These are phyloP conservation scores for Echiichthys vipera DNA, from an alignment of 2,797 vertebrate genomes.

Conservation along the genomic window DNA sequence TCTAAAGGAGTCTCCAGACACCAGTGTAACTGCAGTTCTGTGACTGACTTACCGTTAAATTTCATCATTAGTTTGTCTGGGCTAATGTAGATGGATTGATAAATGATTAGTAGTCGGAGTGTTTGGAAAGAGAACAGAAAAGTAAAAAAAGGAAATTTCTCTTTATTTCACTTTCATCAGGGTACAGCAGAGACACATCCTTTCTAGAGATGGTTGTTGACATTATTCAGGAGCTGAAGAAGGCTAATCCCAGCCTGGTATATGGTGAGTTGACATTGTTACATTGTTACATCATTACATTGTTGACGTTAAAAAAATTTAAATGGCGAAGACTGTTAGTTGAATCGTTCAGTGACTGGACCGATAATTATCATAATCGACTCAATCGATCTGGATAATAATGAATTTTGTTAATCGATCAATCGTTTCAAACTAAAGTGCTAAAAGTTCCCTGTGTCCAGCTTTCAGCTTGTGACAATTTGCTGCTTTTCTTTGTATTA, in stretches of 20 bases:
- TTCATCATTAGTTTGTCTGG: background rate
- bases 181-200: slow-evolving; percentile 93
- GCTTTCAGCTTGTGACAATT: background rate
- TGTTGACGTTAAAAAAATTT: too few relatives aligned
- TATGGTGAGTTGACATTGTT: slow-evolving; percentile 87
- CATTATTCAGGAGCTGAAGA: slow-evolving; percentile 93
- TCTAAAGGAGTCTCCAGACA: background rate
- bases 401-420: background rate
- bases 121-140: background rate
- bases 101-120: background rate
- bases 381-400: too few relatives aligned
- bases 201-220: slow-evolving; percentile 94
- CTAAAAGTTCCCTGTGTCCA: background rate
- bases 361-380: background rate
- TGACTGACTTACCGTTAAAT: background rate
- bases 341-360: background rate
- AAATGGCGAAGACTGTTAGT: background rate
- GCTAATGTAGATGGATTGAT: background rate
- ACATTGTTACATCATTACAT: background rate
- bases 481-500: background rate
- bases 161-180: slow-evolving; percentile 67
- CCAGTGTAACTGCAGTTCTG: background rate
- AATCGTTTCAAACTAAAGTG: background rate
- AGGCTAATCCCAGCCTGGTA: slow-evolving; percentile 88
- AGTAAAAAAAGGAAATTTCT: background rate